phyloP scores from a whole-genome alignment of 2,888 invertebrate genomes.

The Pyrrhia umbra region DNA sequence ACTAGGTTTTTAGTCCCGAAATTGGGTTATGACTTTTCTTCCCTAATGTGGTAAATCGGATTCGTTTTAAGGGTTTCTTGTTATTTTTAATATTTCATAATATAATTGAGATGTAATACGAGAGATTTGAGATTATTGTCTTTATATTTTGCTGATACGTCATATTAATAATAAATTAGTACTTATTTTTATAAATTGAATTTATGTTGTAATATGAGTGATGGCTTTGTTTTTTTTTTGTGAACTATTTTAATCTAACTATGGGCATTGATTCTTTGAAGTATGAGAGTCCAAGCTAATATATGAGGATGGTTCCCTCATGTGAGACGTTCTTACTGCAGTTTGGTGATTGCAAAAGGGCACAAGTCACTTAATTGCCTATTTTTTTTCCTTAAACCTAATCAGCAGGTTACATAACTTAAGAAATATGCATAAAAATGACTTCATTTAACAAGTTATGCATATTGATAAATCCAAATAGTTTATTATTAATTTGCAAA shows the following conservation, averaged over 20 bases:
- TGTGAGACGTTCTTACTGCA: no score
- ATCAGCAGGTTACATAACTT: neutral
- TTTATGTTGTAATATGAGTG: no score
- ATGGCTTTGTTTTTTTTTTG: no score
- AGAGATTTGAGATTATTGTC: neutral
- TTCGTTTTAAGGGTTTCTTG: constrained; percentile 26
- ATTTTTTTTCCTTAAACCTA: neutral
- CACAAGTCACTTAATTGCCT: neutral
- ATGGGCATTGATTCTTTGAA: no score
- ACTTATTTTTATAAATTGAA: no score
- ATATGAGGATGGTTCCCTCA: no score
- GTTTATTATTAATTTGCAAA: neutral
- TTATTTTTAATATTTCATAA: constrained; percentile 6
- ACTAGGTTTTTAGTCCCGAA: constrained; percentile 63
- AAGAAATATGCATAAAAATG: neutral
- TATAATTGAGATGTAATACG: constrained; percentile 1
- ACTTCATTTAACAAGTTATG: neutral
- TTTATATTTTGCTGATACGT: constrained; percentile 13
- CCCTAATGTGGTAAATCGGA: constrained; percentile 44
- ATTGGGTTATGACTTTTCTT: constrained; percentile 57
- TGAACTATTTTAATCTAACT: no score
- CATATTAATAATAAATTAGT: neutral
- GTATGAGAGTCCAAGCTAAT: no score
- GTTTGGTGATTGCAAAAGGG: no score
- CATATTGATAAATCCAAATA: neutral